Conservation (phyloP, 2,797 vertebrate genomes). For the Mus minutoides region DNA sequence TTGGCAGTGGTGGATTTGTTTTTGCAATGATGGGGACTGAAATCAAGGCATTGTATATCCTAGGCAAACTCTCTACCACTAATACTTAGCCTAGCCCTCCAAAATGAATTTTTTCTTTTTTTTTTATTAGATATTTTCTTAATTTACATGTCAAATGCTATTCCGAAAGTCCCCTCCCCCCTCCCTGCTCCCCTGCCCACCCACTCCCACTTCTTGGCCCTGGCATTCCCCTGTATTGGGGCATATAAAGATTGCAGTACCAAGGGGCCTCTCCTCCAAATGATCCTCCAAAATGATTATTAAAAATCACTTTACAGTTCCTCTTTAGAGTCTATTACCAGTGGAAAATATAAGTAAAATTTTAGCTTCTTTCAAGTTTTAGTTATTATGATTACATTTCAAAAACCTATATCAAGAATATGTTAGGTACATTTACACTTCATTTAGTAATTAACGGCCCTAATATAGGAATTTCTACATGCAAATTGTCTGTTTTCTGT, state of each 20-base stretch:
- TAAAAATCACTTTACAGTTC: constrained; percentile 22
- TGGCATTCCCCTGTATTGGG: too few relatives aligned
- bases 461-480: constrained; percentile 54
- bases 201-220: too few relatives aligned
- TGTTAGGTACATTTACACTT: constrained; percentile 35
- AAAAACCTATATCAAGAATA: constrained; percentile 39
- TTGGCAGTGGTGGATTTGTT: not conserved
- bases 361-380: constrained; percentile 47
- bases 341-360: not conserved
- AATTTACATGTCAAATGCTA: too few relatives aligned
- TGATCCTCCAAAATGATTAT: not conserved
- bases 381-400: constrained; percentile 48
- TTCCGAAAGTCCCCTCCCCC: too few relatives aligned
- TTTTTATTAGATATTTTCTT: too few relatives aligned
- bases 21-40: not conserved
- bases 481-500: constrained; percentile 40
- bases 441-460: constrained; percentile 55
- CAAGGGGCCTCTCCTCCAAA: too few relatives aligned
- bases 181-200: too few relatives aligned
- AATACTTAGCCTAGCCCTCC: not conserved
- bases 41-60: not conserved
- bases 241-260: too few relatives aligned
- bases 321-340: constrained; percentile 55
- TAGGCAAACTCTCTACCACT: not conserved
- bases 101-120: too few relatives aligned